These are phyloP conservation scores for Calameuta idolon DNA, from an alignment of 2,888 invertebrate genomes.

Conservation along the genomic window DNA sequence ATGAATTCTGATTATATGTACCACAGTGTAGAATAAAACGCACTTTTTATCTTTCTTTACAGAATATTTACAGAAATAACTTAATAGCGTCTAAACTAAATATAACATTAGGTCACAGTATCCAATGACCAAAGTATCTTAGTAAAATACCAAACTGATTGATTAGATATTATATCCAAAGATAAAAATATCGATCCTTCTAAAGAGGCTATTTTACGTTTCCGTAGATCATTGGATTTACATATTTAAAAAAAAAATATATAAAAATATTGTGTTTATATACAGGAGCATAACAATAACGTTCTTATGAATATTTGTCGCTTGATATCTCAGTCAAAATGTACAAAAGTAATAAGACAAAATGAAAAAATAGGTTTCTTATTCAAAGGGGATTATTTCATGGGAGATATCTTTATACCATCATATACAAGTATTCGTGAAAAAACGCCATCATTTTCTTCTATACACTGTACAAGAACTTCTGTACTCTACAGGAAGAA, in stretches of 20 bases:
- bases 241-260: background rate
- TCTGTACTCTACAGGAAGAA: constrained; percentile 11
- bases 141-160: background rate
- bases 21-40: background rate
- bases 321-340: background rate
- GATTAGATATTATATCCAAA: background rate
- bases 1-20: background rate
- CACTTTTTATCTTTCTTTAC: constrained; percentile 21
- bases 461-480: constrained; percentile 1
- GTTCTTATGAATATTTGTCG: background rate
- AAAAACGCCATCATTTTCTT: background rate
- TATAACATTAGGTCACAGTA: background rate
- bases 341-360: background rate
- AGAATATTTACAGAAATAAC: constrained; percentile 40
- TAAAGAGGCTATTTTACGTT: background rate
- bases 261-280: background rate
- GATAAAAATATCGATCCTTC: background rate
- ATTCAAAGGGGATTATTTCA: background rate
- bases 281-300: background rate
- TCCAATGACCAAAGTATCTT: background rate
- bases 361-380: background rate
- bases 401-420: background rate
- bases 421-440: background rate
- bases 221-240: background rate
- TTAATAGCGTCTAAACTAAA: constrained; percentile 21